Evolutionary conservation across 2,113 vertebrate genomes (phyloP), one percentile per base, ranked within the genome.

Genomic region (Pelecanoides urinatrix): DNA sequence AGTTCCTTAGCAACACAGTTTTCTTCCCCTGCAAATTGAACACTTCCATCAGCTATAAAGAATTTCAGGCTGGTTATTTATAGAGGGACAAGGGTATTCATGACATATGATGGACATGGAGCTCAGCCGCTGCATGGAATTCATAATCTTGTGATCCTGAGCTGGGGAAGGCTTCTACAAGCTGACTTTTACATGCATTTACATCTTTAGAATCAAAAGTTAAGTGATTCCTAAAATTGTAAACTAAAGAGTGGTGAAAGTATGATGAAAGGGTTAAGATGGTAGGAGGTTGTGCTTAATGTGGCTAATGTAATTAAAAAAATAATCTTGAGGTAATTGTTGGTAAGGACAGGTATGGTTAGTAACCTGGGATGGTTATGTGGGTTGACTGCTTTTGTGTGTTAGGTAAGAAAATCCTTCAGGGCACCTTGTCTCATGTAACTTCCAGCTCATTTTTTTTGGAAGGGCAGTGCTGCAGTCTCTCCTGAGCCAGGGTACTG

Each of bases 1-100:
- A 49, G 94, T 97, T 96, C 62, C 97, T 95, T 97, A 97, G 94
- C 96, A 97, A 95, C 94, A 66, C 25, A 5, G 16, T 83, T 92
- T 95, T 94, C 62, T 89, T 93, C 62, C 61, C 58, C 74, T 90
- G 74, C 49, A 94, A 96, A 92, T 36, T 80, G 88, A 96, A 74
- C 90, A 13, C 62, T 96, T 95, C 88, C 78, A 94, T 96, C 71
- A 90, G 14, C 62, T 86, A 45, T 79, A 17, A 83, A 92, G 67
- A 71, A 66, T 83, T 92, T 88, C 47, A 77, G 76, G 44, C 26
- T 2, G 2, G 53, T 85, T 91, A 94, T 90, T 96, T 91, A 76
- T 76, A 93, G 90, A 90, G 66, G 77, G 67, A 79, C 70, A 87
- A 50, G 53, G 88, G 30, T 92, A 45, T 96, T 86, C 45, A 22